Conservation (phyloP, 2,888 invertebrate species). For the Julus scanicus region DNA sequence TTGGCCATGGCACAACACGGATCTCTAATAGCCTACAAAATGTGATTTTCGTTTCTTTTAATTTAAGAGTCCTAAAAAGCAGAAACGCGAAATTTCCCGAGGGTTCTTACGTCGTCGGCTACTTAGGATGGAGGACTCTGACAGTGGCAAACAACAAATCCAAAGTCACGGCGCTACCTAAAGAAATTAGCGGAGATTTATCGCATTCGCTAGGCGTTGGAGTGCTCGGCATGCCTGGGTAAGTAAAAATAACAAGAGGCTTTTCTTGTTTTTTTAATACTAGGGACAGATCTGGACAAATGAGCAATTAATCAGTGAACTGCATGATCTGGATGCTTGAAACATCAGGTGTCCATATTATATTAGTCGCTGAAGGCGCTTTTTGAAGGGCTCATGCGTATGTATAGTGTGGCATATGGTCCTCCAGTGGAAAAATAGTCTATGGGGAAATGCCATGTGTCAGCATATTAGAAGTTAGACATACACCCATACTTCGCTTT, state of each 20-base stretch:
- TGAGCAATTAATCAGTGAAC: not conserved
- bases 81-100: slow-evolving; percentile 74
- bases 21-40: not conserved
- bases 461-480: no score
- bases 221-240: slow-evolving; percentile 79
- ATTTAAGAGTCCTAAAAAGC: slow-evolving; percentile 75
- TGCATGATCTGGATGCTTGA: not conserved
- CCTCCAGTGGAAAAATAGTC: no score
- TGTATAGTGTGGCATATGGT: no score
- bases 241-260: no score
- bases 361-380: no score
- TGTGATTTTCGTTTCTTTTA: slow-evolving; percentile 54
- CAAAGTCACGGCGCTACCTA: slow-evolving; percentile 67
- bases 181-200: slow-evolving; percentile 69
- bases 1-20: no score
- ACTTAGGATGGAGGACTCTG: slow-evolving; percentile 74
- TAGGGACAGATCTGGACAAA: not conserved
- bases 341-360: no score
- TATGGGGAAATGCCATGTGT: no score
- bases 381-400: no score
- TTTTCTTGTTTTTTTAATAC: no score
- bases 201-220: slow-evolving; percentile 76
- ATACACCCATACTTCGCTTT: no score
- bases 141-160: slow-evolving; percentile 55
- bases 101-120: slow-evolving; percentile 73